Conservation (phyloP, 2,113 vertebrate species). For the Campylorhamphus procurvoides region DNA sequence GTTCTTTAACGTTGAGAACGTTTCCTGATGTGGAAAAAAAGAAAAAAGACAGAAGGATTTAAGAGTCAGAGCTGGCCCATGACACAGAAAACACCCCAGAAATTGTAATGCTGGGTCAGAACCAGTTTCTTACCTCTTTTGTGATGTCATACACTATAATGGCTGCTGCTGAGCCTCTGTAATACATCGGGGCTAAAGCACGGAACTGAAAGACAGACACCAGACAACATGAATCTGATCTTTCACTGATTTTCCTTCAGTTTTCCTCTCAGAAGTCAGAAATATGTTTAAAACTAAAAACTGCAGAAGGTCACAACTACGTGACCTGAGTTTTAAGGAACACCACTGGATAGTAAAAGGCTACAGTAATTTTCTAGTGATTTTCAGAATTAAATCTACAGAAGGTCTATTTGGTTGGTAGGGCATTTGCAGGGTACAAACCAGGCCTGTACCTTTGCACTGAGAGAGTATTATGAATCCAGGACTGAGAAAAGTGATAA, state of each 20-base stretch:
- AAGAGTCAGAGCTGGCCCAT: not conserved
- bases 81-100: accelerated
- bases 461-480: not conserved
- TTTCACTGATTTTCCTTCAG: not conserved
- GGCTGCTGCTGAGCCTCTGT: conserved; percentile 95
- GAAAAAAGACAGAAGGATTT: not conserved
- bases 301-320: not conserved
- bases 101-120: not conserved
- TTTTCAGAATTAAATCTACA: not conserved
- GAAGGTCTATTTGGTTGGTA: not conserved
- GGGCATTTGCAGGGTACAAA: not conserved
- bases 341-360: not conserved
- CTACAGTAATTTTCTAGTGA: not conserved
- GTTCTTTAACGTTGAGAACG: conserved; percentile 95
- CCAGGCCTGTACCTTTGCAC: not conserved
- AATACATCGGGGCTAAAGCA: conserved; percentile 98
- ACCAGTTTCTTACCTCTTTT: conserved; percentile 86
- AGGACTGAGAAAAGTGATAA: not conserved
- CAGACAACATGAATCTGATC: not conserved
- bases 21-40: conserved; percentile 79
- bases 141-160: conserved; percentile 99
- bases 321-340: not conserved
- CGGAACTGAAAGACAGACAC: conserved; percentile 83
- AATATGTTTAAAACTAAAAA: not conserved
- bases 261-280: not conserved